These are phyloP conservation scores for Pristionchus entomophagus DNA, from an alignment of 2,888 invertebrate genomes.

Conservation along the genomic window DNA sequence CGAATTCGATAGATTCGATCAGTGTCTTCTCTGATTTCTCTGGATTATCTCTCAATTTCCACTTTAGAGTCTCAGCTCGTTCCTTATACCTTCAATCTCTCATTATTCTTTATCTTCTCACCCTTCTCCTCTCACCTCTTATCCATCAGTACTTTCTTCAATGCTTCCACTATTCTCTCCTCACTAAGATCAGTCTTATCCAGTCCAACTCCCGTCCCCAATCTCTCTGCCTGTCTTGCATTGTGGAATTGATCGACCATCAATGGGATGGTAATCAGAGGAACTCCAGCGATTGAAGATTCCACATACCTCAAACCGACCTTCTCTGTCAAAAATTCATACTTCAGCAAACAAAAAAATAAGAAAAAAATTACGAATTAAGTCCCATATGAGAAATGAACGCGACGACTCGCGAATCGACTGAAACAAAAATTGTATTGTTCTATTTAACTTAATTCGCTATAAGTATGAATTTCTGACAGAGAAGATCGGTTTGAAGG, in stretches of 20 bases:
- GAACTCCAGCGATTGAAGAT: not conserved
- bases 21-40: not conserved
- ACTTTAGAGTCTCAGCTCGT: not conserved
- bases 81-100: too few relatives aligned
- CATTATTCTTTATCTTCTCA: not conserved
- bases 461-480: constrained; percentile 54
- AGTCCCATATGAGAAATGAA: too few relatives aligned
- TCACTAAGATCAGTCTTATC: not conserved
- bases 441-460: constrained; percentile 45
- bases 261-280: constrained; percentile 1
- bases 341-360: too few relatives aligned
- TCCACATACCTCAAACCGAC: not conserved
- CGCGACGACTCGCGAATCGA: not conserved
- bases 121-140: not conserved
- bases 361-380: too few relatives aligned
- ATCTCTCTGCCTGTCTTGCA: not conserved
- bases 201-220: not conserved
- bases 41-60: not conserved
- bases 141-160: not conserved
- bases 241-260: too few relatives aligned
- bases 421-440: not conserved
- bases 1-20: not conserved
- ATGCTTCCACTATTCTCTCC: not conserved
- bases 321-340: too few relatives aligned
- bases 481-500: too few relatives aligned